Percentiles rank a stretch among this genome's conserved stretches.
Conservation (phyloP, 1,140 invertebrate species). For the Caerostris extrusa region DNA sequence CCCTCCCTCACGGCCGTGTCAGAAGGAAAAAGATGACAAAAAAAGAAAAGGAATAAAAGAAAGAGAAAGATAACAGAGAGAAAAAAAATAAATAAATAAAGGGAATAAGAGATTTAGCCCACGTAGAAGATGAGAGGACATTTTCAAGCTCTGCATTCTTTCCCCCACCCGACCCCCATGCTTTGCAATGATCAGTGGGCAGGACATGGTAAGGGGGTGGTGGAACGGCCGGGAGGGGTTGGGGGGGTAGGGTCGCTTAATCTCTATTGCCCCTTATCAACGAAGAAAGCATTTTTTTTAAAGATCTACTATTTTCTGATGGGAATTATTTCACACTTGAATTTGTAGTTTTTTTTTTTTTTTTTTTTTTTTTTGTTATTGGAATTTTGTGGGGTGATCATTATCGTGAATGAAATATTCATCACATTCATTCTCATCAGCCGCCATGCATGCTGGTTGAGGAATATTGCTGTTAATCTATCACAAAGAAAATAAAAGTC, state of each 20-base stretch:
- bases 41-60: background rate
- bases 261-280: conserved; percentile 50
- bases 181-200: conserved; percentile 47
- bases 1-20: background rate
- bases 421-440: too few species aligned
- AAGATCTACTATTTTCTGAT: conserved; percentile 24
- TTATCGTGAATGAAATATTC: too few species aligned
- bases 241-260: conserved; percentile 17
- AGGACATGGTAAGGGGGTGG: conserved; percentile 33
- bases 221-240: too few species aligned
- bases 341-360: background rate
- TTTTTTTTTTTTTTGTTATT: background rate
- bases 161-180: background rate
- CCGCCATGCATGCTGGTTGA: too few species aligned
- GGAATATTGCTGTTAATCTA: too few species aligned
- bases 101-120: conserved; percentile 19
- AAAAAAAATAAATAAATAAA: conserved; percentile 20
- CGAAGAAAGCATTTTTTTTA: background rate
- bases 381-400: background rate
- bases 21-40: conserved; percentile 13
- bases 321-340: conserved; percentile 21
- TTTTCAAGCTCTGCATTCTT: conserved; percentile 56
- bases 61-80: background rate
- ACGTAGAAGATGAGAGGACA: conserved; percentile 64
- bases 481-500: too few species aligned